These are phyloP conservation scores for Alectura lathami DNA, from an alignment of 2,113 vertebrate species.

Conservation along the genomic window DNA sequence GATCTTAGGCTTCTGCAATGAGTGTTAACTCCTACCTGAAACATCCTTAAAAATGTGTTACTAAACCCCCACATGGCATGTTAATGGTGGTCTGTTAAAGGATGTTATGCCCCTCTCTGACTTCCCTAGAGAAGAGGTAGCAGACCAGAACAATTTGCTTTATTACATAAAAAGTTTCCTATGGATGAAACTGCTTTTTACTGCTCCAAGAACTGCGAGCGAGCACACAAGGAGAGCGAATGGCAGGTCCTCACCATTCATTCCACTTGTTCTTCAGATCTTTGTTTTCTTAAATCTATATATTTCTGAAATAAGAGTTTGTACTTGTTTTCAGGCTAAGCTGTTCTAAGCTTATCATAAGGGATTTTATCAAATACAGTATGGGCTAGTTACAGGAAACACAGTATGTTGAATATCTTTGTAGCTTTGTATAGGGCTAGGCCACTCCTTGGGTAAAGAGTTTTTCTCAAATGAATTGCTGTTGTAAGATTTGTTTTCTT, in stretches of 20 bases:
- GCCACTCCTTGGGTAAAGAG: background rate
- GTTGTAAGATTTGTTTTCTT: background rate
- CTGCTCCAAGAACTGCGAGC: background rate
- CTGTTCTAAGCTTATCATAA: background rate
- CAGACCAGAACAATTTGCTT: background rate
- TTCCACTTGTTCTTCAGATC: background rate
- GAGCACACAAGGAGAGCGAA: background rate
- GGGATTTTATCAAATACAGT: background rate
- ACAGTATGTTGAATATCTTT: background rate
- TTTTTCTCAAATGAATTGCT: background rate
- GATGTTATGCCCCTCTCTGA: background rate
- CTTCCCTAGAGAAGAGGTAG: background rate
- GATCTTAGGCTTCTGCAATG: background rate
- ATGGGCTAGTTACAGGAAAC: background rate
- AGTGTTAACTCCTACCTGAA: background rate
- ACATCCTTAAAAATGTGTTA: background rate
- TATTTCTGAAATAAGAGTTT: background rate
- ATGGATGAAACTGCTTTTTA: background rate
- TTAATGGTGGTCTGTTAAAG: background rate
- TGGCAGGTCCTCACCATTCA: background rate
- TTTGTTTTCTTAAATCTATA: accelerated
- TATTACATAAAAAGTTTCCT: background rate
- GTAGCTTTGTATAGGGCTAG: background rate
- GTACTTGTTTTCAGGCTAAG: background rate
- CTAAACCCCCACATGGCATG: background rate